These are phyloP conservation scores for Zonotrichia leucophrys DNA, from an alignment of 2,113 vertebrate genomes.

Conservation along the genomic window DNA sequence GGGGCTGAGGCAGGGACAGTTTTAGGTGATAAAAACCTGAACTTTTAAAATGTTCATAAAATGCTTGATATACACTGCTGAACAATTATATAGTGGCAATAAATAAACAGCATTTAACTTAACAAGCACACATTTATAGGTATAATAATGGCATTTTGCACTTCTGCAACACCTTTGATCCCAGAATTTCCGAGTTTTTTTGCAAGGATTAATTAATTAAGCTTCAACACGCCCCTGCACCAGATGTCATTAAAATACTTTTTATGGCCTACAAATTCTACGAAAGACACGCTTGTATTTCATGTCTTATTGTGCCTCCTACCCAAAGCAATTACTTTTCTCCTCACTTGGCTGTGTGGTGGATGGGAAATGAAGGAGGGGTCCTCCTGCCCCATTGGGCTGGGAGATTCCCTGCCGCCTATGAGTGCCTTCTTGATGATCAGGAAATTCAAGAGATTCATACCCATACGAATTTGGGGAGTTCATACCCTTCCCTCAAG, in stretches of 20 bases:
- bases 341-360: neutral
- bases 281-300: neutral
- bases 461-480: neutral
- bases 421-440: neutral
- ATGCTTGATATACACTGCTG: neutral
- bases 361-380: neutral
- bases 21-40: constrained; percentile 3
- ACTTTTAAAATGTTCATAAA: neutral
- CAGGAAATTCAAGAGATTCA: neutral
- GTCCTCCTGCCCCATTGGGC: neutral
- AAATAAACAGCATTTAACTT: constrained; percentile 50
- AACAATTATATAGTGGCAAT: neutral
- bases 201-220: constrained; percentile 57
- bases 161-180: constrained; percentile 56
- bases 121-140: constrained; percentile 29
- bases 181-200: neutral
- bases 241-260: constrained; percentile 33
- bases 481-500: neutral
- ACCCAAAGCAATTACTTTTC: constrained; percentile 22
- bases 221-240: neutral
- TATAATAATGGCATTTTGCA: constrained; percentile 45
- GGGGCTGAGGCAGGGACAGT: neutral
- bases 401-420: neutral
- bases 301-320: constrained; percentile 12
- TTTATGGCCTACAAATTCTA: constrained; percentile 29